Conservation (phyloP, 1,140 invertebrate species). For the Pollicipes pollicipes region DNA sequence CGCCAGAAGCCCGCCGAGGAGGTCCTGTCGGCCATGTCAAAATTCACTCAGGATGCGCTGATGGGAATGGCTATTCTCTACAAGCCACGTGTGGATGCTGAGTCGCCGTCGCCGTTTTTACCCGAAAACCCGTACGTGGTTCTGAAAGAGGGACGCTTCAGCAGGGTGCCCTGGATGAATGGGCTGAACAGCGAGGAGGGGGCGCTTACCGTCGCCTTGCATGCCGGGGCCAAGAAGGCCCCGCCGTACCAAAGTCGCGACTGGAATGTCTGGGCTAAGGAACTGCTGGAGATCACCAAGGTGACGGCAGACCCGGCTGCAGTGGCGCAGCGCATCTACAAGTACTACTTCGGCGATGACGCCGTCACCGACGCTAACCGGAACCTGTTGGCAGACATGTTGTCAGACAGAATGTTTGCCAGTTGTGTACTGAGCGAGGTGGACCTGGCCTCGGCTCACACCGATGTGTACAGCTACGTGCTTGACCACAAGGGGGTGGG, state of each 20-base stretch:
- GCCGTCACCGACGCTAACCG: not conserved
- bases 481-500: not conserved
- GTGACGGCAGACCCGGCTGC: not conserved
- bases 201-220: not conserved
- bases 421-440: not conserved
- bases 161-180: not conserved
- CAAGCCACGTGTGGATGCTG: not conserved
- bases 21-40: not conserved
- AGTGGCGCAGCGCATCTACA: not conserved
- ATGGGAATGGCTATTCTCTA: not conserved
- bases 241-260: not conserved
- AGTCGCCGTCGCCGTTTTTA: not conserved
- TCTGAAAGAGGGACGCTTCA: not conserved
- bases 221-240: not conserved
- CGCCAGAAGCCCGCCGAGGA: not conserved
- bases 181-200: conserved; percentile 7
- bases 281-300: not conserved
- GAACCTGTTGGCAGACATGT: not conserved
- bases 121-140: not conserved
- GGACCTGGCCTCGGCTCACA: not conserved
- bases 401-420: not conserved
- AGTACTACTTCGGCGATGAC: not conserved
- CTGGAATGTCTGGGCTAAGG: not conserved
- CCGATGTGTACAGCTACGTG: not conserved
- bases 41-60: not conserved